Evolutionary conservation across 2,888 invertebrate species (phyloP).

Genomic region (Dryococelus australis): DNA sequence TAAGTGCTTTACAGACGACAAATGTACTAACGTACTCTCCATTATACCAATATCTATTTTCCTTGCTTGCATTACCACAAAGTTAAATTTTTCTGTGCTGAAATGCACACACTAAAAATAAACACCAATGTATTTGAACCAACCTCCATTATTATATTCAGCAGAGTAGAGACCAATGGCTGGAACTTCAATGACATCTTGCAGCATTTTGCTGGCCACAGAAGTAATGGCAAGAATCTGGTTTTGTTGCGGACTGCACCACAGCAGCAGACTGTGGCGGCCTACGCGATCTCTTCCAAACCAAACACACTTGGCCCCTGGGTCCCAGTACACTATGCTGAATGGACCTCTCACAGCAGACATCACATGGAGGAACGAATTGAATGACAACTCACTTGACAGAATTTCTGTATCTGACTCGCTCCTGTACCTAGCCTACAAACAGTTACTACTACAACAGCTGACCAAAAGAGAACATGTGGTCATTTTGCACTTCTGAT

Average conservation of each 20-base stretch:
- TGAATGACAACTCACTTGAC: conserved; percentile 8
- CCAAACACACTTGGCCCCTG: conserved; percentile 66
- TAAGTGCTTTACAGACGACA: too few species aligned
- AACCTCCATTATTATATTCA: conserved; percentile 39
- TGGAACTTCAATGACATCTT: conserved; percentile 51
- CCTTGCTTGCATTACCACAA: background rate
- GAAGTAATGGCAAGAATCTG: conserved; percentile 51
- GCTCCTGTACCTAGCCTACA: background rate
- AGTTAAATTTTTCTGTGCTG: background rate
- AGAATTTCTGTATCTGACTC: conserved; percentile 35
- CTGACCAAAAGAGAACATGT: too few species aligned
- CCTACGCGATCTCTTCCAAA: conserved; percentile 89
- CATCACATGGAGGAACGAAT: conserved; percentile 55
- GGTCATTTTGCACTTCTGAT: too few species aligned
- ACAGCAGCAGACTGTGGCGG: conserved; percentile 77
- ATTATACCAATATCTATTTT: too few species aligned
- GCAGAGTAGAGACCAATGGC: conserved; percentile 50
- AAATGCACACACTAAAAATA: too few species aligned
- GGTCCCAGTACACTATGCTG: conserved; percentile 79
- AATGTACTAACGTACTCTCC: too few species aligned
- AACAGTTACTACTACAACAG: background rate
- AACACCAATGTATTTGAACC: background rate
- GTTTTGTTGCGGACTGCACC: conserved; percentile 33
- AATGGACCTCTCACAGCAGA: conserved; percentile 80
- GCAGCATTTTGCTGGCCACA: conserved; percentile 48